A percentile compares a stretch with the other conserved stretches of the same genome.
Conservation (phyloP, 2,113 vertebrate genomes). For the Myotis lucifugus region DNA sequence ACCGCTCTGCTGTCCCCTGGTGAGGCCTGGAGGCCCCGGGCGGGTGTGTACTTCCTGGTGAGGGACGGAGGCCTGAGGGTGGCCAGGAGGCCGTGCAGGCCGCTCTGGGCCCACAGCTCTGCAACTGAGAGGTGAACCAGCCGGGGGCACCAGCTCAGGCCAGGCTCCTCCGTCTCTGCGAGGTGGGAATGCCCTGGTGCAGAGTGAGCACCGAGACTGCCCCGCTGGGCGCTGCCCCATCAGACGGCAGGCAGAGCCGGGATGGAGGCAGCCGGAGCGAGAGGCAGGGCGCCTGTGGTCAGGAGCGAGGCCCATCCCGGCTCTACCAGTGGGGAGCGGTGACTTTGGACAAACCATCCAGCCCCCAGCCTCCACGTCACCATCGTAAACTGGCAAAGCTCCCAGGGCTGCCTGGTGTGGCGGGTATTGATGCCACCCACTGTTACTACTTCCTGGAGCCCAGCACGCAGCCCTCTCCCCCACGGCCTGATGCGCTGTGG, state of each 20-base stretch:
- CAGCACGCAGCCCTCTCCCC: background rate
- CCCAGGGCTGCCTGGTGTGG: background rate
- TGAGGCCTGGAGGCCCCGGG: background rate
- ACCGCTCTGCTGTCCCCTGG: background rate
- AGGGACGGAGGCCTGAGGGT: background rate
- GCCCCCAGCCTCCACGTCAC: background rate
- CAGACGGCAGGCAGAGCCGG: background rate
- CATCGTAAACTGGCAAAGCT: rapidly evolving
- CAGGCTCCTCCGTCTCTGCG: background rate
- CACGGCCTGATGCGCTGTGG: background rate
- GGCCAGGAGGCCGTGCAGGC: too few species aligned
- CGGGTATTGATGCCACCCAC: background rate
- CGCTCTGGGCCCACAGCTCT: background rate
- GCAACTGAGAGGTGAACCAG: background rate
- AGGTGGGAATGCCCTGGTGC: background rate
- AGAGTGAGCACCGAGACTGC: rapidly evolving
- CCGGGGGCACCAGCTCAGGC: too few species aligned
- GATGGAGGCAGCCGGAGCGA: background rate
- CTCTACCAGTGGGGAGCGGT: background rate
- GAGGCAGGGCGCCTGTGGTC: too few species aligned
- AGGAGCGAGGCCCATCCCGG: background rate
- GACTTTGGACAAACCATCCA: background rate
- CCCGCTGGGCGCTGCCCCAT: rapidly evolving
- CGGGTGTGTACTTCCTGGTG: background rate
- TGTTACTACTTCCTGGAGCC: background rate